phyloP scores from a whole-genome alignment of 2,113 vertebrate genomes.

The Tragulus kanchil region DNA sequence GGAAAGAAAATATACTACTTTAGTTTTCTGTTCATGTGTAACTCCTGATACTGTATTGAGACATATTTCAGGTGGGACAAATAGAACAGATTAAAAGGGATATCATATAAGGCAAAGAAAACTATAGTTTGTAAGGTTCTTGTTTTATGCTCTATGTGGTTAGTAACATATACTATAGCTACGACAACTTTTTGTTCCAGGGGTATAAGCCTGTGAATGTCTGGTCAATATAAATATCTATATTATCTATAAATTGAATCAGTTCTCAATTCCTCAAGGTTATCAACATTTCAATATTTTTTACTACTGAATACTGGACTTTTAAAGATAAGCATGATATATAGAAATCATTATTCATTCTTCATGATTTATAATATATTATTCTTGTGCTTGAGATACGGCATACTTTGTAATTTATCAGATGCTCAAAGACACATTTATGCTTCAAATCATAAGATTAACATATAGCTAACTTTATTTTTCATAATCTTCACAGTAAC shows the following conservation, averaged over 20 bases:
- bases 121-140: not conserved
- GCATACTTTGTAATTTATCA: not conserved
- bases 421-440: not conserved
- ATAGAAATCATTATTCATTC: not conserved
- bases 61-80: not conserved
- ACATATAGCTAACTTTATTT: not conserved
- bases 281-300: not conserved
- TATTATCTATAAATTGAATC: not conserved
- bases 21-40: not conserved
- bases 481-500: not conserved
- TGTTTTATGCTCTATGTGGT: rapidly evolving
- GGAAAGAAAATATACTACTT: not conserved
- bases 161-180: too few species aligned
- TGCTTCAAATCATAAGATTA: conserved; percentile 21
- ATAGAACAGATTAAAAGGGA: not conserved
- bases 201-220: not conserved
- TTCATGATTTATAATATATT: not conserved
- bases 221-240: not conserved
- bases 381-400: not conserved
- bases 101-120: not conserved
- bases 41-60: not conserved
- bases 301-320: not conserved
- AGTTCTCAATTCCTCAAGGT: not conserved
- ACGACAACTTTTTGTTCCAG: not conserved
- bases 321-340: not conserved